phyloP scores from a whole-genome alignment of 2,888 invertebrate genomes.

The Ectemnius cavifrons region DNA sequence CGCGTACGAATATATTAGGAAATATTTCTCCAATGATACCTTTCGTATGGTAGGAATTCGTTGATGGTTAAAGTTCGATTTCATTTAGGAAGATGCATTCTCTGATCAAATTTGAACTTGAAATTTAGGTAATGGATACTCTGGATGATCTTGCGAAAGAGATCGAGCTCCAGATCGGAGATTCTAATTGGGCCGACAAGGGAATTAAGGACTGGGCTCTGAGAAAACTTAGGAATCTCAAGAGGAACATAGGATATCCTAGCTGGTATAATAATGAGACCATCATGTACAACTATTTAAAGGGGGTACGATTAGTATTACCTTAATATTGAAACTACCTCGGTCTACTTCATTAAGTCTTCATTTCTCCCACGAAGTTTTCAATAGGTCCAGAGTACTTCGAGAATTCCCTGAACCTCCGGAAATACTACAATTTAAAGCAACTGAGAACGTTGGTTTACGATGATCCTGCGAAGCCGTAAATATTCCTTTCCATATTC shows the following conservation, averaged over 20 bases:
- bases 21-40: constrained; percentile 29
- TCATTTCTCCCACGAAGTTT: constrained; percentile 20
- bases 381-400: constrained; percentile 26
- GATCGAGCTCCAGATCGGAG: constrained; percentile 78
- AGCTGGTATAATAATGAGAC: constrained; percentile 80
- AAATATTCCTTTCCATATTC: not conserved
- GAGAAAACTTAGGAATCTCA: constrained; percentile 79
- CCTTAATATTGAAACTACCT: constrained; percentile 50
- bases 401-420: constrained; percentile 30
- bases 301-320: constrained; percentile 72
- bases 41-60: constrained; percentile 23
- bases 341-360: not conserved
- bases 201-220: constrained; percentile 79
- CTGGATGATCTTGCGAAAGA: constrained; percentile 79
- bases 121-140: constrained; percentile 77
- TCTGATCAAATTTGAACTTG: not conserved
- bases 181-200: constrained; percentile 81
- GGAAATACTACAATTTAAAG: constrained; percentile 22
- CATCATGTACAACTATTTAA: constrained; percentile 79
- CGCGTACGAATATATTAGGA: constrained; percentile 40
- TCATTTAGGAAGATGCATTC: not conserved
- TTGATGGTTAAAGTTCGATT: not conserved
- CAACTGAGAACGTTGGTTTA: not conserved
- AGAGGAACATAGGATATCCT: constrained; percentile 80
- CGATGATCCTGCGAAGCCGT: not conserved